phyloP scores from a whole-genome alignment of 1,140 invertebrate genomes.

The Cydia strobilella region DNA sequence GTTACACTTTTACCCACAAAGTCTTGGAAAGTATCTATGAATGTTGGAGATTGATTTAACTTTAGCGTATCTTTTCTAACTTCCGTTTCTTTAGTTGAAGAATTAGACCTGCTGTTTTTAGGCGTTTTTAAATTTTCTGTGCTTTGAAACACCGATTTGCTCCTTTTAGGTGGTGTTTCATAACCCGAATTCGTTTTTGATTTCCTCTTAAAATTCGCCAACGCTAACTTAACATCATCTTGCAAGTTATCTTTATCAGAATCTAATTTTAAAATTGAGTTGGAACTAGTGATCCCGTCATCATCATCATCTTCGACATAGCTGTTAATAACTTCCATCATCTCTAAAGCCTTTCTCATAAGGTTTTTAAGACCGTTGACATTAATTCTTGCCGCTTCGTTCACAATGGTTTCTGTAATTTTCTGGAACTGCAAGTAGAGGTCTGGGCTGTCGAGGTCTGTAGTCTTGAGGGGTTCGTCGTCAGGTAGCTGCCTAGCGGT shows the following conservation, averaged over 20 bases:
- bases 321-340: constrained; percentile 49
- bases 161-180: neutral
- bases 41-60: neutral
- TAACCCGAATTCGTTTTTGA: too few species aligned
- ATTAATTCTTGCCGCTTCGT: constrained; percentile 49
- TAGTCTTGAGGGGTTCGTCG: neutral
- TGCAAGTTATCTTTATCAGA: constrained; percentile 40
- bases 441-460: constrained; percentile 29
- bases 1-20: constrained; percentile 22
- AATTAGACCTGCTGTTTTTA: neutral
- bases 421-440: constrained; percentile 57
- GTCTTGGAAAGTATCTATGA: constrained; percentile 1
- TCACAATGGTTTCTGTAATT: constrained; percentile 52
- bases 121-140: constrained; percentile 3
- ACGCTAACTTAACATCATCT: neutral
- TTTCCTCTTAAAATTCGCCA: neutral
- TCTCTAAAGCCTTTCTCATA: constrained; percentile 57
- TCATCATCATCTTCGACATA: constrained; percentile 43
- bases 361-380: constrained; percentile 45
- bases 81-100: neutral
- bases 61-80: neutral
- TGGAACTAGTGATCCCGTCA: neutral
- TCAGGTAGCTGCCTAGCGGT: neutral
- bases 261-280: constrained; percentile 1
- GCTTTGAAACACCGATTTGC: neutral